Percentiles rank a stretch among this genome's conserved stretches.
phyloP scores from a whole-genome alignment of 2,888 invertebrate genomes.

The Allophyes oxyacanthae region DNA sequence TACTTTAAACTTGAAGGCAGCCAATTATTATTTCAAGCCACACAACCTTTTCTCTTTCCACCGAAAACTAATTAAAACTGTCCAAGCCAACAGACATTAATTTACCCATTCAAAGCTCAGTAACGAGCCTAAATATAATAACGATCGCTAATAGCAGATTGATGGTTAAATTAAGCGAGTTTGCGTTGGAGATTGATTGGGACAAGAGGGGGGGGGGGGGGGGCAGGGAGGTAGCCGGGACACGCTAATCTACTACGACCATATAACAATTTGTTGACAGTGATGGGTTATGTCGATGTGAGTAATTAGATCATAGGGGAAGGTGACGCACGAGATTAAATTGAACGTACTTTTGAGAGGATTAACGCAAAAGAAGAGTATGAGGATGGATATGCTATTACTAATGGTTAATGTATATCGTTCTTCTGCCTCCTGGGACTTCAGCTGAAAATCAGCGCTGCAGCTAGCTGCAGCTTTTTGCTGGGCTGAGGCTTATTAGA shows the following conservation, averaged over 20 bases:
- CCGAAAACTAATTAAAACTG: conserved; percentile 53
- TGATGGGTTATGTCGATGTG: conserved; percentile 53
- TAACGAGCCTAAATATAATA: conserved; percentile 71
- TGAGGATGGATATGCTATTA: background rate
- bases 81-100: conserved; percentile 30
- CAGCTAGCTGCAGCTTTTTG: no score
- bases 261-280: conserved; percentile 74
- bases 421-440: no score
- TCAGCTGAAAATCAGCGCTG: no score
- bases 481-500: no score
- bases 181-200: conserved; percentile 80
- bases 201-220: conserved; percentile 61
- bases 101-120: conserved; percentile 47
- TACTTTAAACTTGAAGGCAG: background rate
- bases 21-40: background rate
- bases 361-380: no score
- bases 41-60: conserved; percentile 3
- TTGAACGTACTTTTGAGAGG: background rate
- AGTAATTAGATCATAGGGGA: conserved; percentile 46
- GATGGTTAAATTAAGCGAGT: conserved; percentile 80
- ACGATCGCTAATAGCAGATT: conserved; percentile 78
- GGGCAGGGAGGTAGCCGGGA: conserved; percentile 44
- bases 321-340: conserved; percentile 14
- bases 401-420: no score
- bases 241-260: conserved; percentile 70